A percentile compares a stretch with the other conserved stretches of the same genome.
Conservation (phyloP, 2,888 invertebrate species). For the Philonicus albiceps region DNA sequence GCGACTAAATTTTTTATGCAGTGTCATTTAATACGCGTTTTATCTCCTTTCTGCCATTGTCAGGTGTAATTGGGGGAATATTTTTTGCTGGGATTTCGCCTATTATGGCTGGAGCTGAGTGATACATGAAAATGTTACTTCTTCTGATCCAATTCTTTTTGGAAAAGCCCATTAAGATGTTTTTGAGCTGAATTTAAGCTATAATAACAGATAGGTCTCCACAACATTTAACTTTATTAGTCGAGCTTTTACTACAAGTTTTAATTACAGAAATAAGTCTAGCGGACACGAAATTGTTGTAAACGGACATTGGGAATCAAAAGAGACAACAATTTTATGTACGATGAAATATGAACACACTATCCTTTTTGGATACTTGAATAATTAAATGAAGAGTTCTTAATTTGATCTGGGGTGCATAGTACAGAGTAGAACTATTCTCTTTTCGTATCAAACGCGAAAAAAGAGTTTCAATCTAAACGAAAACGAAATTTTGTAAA, state of each 20-base stretch:
- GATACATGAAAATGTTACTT: background rate
- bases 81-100: background rate
- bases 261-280: no score
- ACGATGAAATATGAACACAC: no score
- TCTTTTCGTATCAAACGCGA: no score
- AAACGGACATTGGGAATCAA: no score
- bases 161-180: background rate
- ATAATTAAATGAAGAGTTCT: no score
- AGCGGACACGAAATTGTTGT: no score
- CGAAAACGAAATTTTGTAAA: no score
- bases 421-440: no score
- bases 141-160: background rate
- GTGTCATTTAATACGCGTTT: background rate
- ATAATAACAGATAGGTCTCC: background rate
- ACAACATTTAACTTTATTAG: background rate
- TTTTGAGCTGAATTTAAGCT: background rate
- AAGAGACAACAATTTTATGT: no score
- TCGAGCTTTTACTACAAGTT: background rate
- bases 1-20: background rate
- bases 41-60: background rate
- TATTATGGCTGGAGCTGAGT: background rate
- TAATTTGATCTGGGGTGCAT: no score
- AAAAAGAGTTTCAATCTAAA: no score
- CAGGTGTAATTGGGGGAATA: background rate
- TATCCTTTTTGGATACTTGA: no score